Base-by-base conservation (phyloP, 1,140 invertebrate genomes). In the Homarus americanus region DNA sequence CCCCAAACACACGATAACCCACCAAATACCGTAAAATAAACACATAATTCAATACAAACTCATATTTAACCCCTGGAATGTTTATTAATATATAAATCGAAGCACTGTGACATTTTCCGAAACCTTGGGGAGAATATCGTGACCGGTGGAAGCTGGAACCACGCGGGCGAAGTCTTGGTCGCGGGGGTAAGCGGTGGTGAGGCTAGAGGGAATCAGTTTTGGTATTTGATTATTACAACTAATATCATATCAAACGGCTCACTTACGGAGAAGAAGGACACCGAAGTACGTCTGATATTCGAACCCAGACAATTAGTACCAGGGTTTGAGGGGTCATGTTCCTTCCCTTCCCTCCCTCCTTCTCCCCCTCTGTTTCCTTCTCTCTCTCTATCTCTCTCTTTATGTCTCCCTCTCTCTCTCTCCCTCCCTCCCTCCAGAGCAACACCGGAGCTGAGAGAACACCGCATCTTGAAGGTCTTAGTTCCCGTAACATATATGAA, bases 161-260 rank as follows among this genome's bases (percentile, higher is more conserved):
- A 79, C 85, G 15, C 73, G 41, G 85, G 34, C 85, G 53, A 76
- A 63, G 85, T 58, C 85, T 87, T 78, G 73, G 75, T 63, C 85
- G 73, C 75, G 49, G n/a, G n/a, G n/a, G 44, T 49, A 17, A 49
- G 17, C 44, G 44, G 79, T 82, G 20, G 15, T 24, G 17, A 28
- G 75, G 63, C 69, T 17, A 24, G 32, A 72, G 78, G 87, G 78
- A 88, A 88, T 88, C 87, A 72, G 53, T 88, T 63, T 15, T 73
- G 87, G 87, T 88, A 88, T 88, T 88, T 88, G 87, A 82, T 88
- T 88, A 88, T 87, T 87, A 66, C 85, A 88, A 82, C 87, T 88
- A 88, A 88, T 88, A 88, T 88, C 87, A 82, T 88, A 88, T 88
- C 87, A 88, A 88, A 88, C 87, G 87, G 36, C 76, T 88, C 58